Conservation (phyloP, 2,888 invertebrate species). For the Caenorhabditis uteleia region DNA sequence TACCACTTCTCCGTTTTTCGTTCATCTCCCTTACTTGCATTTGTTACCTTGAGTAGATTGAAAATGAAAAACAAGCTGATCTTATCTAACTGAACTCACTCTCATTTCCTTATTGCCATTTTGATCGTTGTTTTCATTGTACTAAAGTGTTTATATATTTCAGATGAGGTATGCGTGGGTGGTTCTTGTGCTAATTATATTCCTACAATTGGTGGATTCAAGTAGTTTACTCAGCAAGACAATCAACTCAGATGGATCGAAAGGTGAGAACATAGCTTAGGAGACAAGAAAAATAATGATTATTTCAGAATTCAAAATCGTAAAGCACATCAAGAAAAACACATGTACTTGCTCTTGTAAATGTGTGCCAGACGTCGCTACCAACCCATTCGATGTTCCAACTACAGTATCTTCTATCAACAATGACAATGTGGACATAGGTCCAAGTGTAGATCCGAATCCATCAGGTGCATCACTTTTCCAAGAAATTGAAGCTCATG, state of each 20-base stretch:
- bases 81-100: slow-evolving; percentile 23
- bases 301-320: slow-evolving; percentile 49
- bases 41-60: slow-evolving; percentile 18
- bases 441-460: slow-evolving; percentile 42
- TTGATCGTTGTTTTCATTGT: slow-evolving; percentile 6
- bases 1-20: no score
- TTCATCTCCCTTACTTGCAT: no score
- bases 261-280: slow-evolving; percentile 19
- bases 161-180: slow-evolving; percentile 33
- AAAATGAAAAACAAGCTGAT: slow-evolving; percentile 13
- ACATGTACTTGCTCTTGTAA: slow-evolving; percentile 48
- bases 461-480: slow-evolving; percentile 39
- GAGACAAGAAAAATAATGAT: not conserved
- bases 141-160: slow-evolving; percentile 5
- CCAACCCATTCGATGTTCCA: slow-evolving; percentile 21
- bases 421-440: slow-evolving; percentile 45
- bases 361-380: slow-evolving; percentile 39
- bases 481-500: slow-evolving; percentile 36
- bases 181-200: slow-evolving; percentile 6
- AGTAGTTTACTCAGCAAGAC: slow-evolving; percentile 48
- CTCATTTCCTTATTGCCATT: not conserved
- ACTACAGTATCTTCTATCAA: slow-evolving; percentile 22
- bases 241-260: slow-evolving; percentile 44
- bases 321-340: slow-evolving; percentile 49
- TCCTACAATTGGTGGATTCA: slow-evolving; percentile 1